These are phyloP conservation scores for Nomada goodeniana DNA, from an alignment of 2,888 invertebrate species.

Conservation along the genomic window DNA sequence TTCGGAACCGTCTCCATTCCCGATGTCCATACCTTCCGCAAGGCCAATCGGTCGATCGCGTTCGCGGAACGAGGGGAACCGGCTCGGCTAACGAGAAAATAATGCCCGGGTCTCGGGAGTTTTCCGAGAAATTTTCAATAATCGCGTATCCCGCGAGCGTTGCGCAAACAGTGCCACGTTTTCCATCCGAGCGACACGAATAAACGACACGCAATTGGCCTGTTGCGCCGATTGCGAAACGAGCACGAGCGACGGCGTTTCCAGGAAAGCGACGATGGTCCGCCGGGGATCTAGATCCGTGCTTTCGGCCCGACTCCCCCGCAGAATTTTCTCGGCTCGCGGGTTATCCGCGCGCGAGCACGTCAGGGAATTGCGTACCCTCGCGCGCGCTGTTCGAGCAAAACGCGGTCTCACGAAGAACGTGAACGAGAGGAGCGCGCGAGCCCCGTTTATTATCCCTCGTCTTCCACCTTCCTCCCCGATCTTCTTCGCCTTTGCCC, in stretches of 20 bases:
- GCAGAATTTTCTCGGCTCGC: not conserved
- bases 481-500: not conserved
- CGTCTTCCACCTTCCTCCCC: not conserved
- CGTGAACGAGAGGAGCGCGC: slow-evolving; percentile 17
- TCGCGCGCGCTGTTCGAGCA: slow-evolving; percentile 13
- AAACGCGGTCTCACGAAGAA: slow-evolving; percentile 19
- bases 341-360: not conserved
- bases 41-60: too few species aligned
- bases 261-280: slow-evolving; percentile 13
- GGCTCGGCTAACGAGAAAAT: slow-evolving; percentile 5
- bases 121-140: not conserved
- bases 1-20: too few species aligned
- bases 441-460: slow-evolving; percentile 34
- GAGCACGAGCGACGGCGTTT: slow-evolving; percentile 5
- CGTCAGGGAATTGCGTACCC: not conserved
- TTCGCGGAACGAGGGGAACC: too few species aligned
- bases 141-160: not conserved
- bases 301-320: slow-evolving; percentile 9
- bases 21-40: too few species aligned
- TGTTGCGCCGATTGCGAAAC: slow-evolving; percentile 16
- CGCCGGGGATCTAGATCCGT: slow-evolving; percentile 19
- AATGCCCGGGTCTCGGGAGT: not conserved
- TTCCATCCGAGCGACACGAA: slow-evolving; percentile 18
- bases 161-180: slow-evolving; percentile 8
- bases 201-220: slow-evolving; percentile 14